phyloP scores from a whole-genome alignment of 1,140 invertebrate species.

The Phenacoccus solenopsis region DNA sequence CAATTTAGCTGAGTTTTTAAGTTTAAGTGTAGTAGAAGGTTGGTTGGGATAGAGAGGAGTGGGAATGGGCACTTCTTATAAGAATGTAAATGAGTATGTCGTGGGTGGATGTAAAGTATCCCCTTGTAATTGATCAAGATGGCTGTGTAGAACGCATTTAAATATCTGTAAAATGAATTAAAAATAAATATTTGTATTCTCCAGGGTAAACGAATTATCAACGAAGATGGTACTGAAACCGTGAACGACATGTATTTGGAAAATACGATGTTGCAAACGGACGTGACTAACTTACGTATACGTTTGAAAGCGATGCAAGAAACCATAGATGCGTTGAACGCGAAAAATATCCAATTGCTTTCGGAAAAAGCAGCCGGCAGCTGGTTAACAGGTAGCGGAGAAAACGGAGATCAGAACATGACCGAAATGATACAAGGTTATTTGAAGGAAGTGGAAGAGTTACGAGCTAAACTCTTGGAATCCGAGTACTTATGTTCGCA shows the following conservation, averaged over 20 bases:
- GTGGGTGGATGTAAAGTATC: too few species aligned
- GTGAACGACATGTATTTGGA: slow-evolving; percentile 93
- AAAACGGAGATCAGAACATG: slow-evolving; percentile 40
- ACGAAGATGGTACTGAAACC: slow-evolving; percentile 69
- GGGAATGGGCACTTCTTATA: too few species aligned
- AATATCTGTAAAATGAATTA: too few species aligned
- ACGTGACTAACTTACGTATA: slow-evolving; percentile 72
- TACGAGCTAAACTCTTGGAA: slow-evolving; percentile 75
- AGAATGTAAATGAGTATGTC: too few species aligned
- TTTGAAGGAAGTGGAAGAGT: slow-evolving; percentile 79
- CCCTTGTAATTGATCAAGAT: too few species aligned
- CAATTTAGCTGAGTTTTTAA: too few species aligned
- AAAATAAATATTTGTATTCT: too few species aligned
- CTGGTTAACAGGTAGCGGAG: slow-evolving; percentile 3
- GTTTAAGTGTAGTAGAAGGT: too few species aligned
- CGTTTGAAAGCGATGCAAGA: slow-evolving; percentile 84
- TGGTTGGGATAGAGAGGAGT: too few species aligned
- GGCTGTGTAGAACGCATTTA: too few species aligned
- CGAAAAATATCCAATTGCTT: slow-evolving; percentile 63
- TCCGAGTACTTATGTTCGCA: slow-evolving; percentile 73
- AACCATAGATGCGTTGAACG: slow-evolving; percentile 78
- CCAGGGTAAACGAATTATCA: slow-evolving; percentile 79
- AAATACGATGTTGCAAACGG: slow-evolving; percentile 82
- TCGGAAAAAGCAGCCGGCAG: slow-evolving; percentile 52
- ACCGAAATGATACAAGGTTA: slow-evolving; percentile 66